These are phyloP conservation scores for Ligdia adustata DNA, from an alignment of 2,888 invertebrate genomes.

Conservation along the genomic window DNA sequence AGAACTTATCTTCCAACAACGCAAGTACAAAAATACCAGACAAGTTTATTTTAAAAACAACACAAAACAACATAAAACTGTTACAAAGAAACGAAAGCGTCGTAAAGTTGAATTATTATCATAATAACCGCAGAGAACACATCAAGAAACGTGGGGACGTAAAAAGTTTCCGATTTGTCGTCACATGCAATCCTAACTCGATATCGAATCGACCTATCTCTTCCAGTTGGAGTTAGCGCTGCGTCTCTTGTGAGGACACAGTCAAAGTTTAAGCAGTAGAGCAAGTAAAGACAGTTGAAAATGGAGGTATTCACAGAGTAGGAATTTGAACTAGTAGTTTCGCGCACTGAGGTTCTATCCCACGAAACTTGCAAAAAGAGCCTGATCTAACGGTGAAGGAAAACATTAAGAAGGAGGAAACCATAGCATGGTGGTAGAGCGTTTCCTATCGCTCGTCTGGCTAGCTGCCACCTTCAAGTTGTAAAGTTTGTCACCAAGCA, in stretches of 20 bases:
- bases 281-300: too few relatives aligned
- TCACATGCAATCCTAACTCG: constrained; percentile 10
- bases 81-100: not conserved
- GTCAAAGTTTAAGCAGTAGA: not conserved
- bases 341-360: too few relatives aligned
- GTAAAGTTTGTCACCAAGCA: too few relatives aligned
- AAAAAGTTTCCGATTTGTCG: constrained; percentile 1
- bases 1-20: not conserved
- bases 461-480: too few relatives aligned
- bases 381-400: too few relatives aligned
- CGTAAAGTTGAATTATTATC: not conserved
- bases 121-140: constrained; percentile 6
- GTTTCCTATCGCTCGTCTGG: too few relatives aligned
- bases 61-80: not conserved
- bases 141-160: not conserved
- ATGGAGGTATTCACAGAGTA: too few relatives aligned
- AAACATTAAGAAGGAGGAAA: too few relatives aligned
- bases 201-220: constrained; percentile 11
- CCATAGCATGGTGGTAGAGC: too few relatives aligned
- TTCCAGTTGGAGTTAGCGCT: constrained; percentile 7
- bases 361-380: too few relatives aligned
- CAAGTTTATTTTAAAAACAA: not conserved
- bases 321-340: too few relatives aligned
- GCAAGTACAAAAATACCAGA: too few relatives aligned
- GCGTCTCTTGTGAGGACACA: not conserved